phyloP scores from a whole-genome alignment of 2,888 invertebrate species.

The Cremastinae sp. region DNA sequence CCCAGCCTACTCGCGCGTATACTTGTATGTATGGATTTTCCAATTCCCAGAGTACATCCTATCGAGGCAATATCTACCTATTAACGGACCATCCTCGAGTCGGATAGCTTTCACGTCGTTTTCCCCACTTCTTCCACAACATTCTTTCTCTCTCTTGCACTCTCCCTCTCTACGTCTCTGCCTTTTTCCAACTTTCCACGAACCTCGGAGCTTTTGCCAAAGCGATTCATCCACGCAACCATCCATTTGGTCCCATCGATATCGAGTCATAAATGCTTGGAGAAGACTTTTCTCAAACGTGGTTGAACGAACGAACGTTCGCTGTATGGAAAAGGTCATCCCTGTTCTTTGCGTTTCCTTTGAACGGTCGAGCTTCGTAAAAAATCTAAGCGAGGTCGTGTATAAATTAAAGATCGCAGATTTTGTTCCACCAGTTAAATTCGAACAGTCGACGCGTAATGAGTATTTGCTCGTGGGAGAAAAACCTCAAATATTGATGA shows the following conservation, averaged over 20 bases:
- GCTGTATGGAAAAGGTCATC: no score
- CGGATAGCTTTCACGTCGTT: constrained; percentile 17
- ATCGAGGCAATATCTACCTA: constrained; percentile 49
- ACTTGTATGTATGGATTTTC: not conserved
- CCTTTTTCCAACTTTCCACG: not conserved
- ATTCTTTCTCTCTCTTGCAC: not conserved
- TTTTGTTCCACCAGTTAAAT: no score
- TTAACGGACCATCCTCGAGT: constrained; percentile 26
- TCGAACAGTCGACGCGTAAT: no score
- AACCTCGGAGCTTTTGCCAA: constrained; percentile 1
- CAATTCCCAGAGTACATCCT: constrained; percentile 37
- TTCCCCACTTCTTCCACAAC: not conserved
- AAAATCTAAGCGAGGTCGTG: no score
- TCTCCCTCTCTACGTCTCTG: not conserved
- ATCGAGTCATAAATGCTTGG: constrained; percentile 1
- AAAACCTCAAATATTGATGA: no score
- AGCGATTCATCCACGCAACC: constrained; percentile 9
- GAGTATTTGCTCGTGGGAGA: no score
- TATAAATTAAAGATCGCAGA: no score
- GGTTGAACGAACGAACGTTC: no score
- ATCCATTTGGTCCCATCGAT: constrained; percentile 18
- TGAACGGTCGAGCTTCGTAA: no score
- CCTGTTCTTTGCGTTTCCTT: no score
- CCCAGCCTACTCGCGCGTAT: not conserved
- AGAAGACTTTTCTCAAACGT: not conserved